A percentile compares a stretch with the other conserved stretches of the same genome.
These are phyloP conservation scores for Crossoptilon crossoptilon DNA, from an alignment of 2,797 vertebrate species.

Conservation along the genomic window DNA sequence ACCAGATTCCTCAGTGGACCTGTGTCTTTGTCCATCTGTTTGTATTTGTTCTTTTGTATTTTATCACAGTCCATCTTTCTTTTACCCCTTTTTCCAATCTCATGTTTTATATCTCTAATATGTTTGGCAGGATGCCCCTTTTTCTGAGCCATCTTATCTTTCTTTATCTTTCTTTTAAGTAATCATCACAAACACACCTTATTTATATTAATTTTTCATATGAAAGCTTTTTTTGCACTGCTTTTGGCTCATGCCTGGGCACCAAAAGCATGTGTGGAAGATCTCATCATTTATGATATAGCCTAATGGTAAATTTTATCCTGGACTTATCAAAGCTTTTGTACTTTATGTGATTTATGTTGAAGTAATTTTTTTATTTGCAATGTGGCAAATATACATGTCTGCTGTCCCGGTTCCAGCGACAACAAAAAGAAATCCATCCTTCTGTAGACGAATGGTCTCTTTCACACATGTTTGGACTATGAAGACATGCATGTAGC, in stretches of 20 bases:
- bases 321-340: conserved; percentile 77
- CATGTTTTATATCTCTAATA: conserved; percentile 75
- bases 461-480: conserved; percentile 92
- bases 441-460: conserved; percentile 83
- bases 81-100: conserved; percentile 78
- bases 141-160: conserved; percentile 65
- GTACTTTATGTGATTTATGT: conserved; percentile 79
- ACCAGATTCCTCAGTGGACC: conserved; percentile 99
- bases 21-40: conserved; percentile 99
- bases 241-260: conserved; percentile 85
- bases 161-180: conserved; percentile 54
- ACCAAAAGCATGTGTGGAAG: conserved; percentile 83
- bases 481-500: conserved; percentile 93
- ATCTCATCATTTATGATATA: conserved; percentile 82
- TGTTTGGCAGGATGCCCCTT: conserved; percentile 78
- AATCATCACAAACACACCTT: conserved; percentile 60
- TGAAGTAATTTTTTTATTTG: conserved; percentile 80
- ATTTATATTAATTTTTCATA: conserved; percentile 75
- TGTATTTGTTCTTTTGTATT: conserved; percentile 97
- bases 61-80: conserved; percentile 85
- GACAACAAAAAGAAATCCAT: conserved; percentile 83
- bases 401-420: conserved; percentile 80
- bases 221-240: conserved; percentile 88
- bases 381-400: conserved; percentile 80
- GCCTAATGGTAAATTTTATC: conserved; percentile 74